Conservation (phyloP, 2,888 invertebrate species). For the Pediacus dermestoides region DNA sequence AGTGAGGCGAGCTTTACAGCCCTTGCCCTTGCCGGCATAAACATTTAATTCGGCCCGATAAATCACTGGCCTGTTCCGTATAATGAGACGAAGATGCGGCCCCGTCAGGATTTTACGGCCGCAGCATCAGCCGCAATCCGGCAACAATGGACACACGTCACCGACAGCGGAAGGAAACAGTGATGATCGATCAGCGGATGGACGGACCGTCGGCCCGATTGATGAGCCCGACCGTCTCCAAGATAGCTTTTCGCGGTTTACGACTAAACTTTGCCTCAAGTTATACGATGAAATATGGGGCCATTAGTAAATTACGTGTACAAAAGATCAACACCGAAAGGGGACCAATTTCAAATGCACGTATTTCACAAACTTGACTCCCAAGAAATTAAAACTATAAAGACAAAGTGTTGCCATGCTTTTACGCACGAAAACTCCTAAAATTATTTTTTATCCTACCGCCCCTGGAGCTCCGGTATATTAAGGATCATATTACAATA, state of each 20-base stretch:
- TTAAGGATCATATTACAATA: no score
- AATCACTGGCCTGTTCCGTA: constrained; percentile 10
- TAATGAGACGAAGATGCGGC: constrained; percentile 7
- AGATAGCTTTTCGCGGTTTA: constrained; percentile 14
- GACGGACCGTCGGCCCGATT: constrained; percentile 9
- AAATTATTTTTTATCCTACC: no score
- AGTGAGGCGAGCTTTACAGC: constrained; percentile 5
- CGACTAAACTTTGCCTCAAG: constrained; percentile 12
- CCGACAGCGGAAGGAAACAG: constrained; percentile 8
- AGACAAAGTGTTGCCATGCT: no score
- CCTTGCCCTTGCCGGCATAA: constrained; percentile 5
- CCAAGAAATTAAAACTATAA: no score
- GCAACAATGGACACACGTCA: constrained; percentile 9
- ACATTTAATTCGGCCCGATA: constrained; percentile 12
- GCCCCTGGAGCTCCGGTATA: no score
- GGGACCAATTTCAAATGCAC: no score
- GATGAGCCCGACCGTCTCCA: constrained; percentile 10
- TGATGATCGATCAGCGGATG: constrained; percentile 14
- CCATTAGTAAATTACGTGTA: constrained; percentile 17
- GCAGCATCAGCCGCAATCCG: not conserved
- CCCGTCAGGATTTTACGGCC: not conserved
- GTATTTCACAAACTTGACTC: no score
- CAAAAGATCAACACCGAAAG: no score
- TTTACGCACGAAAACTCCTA: no score
- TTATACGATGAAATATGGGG: constrained; percentile 14